A percentile compares a stretch with the other conserved stretches of the same genome.
Conservation (phyloP, 2,113 vertebrate genomes). For the human (Homo sapiens) region GRCh38 chr7:81591501-81592000, state of each 20-base stretch:
- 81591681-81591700: neutral
- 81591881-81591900: neutral
- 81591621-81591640: too few species aligned
- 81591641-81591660: neutral
- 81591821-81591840: neutral
- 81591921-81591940: neutral
- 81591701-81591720: conserved; percentile 1
- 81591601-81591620: too few species aligned
- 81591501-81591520: neutral
- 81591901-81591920: neutral
- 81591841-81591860: neutral
- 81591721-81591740: conserved; percentile 2
- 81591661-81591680: conserved; percentile 1
- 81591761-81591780: neutral
- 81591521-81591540: neutral
- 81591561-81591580: neutral
- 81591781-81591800: neutral
- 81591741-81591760: neutral
- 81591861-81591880: neutral
- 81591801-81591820: neutral
- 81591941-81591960: neutral
- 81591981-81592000: neutral
- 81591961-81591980: neutral
- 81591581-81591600: neutral
- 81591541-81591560: neutral